Evolutionary conservation across 1,140 invertebrate genomes (phyloP).

Genomic region (Manduca sexta): DNA sequence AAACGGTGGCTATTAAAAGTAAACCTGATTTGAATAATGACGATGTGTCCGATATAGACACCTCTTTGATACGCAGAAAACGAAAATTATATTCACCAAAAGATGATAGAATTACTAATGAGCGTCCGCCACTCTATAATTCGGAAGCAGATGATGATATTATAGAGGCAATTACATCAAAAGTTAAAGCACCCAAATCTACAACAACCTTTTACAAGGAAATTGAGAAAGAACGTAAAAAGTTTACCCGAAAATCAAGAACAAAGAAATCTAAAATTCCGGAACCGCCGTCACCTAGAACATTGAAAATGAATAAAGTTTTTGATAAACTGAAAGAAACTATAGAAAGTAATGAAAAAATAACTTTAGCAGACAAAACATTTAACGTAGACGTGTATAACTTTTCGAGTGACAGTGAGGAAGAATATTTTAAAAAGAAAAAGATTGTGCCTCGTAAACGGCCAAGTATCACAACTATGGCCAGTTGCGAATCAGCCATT

Average conservation of each 20-base stretch:
- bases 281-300: conserved; percentile 26
- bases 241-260: conserved; percentile 19
- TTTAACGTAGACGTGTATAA: conserved; percentile 32
- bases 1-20: too few relatives aligned
- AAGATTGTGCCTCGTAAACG: conserved; percentile 17
- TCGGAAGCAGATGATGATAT: conserved; percentile 18
- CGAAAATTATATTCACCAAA: conserved; percentile 56
- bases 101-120: conserved; percentile 22
- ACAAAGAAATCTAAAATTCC: conserved; percentile 15
- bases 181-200: conserved; percentile 16
- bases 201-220: conserved; percentile 40
- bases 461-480: conserved; percentile 17
- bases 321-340: conserved; percentile 46
- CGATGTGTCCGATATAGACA: too few relatives aligned
- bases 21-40: too few relatives aligned
- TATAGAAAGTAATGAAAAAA: conserved; percentile 22
- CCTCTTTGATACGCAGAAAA: conserved; percentile 24
- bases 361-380: conserved; percentile 29
- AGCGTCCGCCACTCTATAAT: conserved; percentile 3
- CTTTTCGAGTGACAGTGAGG: conserved; percentile 48
- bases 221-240: conserved; percentile 34
- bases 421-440: conserved; percentile 40
- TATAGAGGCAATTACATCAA: conserved; percentile 1
- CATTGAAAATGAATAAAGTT: conserved; percentile 33
- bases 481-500: conserved; percentile 10